A percentile compares a stretch with the other conserved stretches of the same genome.
phyloP scores from a whole-genome alignment of 2,797 vertebrate genomes.

The Lerista edwardsae region DNA sequence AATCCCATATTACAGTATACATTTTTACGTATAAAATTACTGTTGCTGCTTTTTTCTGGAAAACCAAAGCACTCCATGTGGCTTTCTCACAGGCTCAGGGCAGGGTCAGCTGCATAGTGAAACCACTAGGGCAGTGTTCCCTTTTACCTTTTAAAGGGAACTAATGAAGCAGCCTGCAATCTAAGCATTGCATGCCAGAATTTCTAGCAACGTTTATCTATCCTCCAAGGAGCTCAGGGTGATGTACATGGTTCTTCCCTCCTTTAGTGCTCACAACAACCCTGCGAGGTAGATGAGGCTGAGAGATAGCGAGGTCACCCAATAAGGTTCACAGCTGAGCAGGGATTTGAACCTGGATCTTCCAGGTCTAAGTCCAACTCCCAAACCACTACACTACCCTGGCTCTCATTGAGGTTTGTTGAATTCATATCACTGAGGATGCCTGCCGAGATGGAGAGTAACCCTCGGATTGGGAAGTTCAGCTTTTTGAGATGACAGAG shows the following conservation, averaged over 20 bases:
- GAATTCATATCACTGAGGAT: too few species aligned
- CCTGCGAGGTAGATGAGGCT: too few species aligned
- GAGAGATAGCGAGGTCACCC: too few species aligned
- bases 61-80: not conserved
- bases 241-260: too few species aligned
- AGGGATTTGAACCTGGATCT: too few species aligned
- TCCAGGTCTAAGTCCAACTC: too few species aligned
- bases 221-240: too few species aligned
- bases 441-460: too few species aligned
- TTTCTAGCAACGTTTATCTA: not conserved
- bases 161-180: not conserved
- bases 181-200: not conserved
- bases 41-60: not conserved
- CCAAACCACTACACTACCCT: too few species aligned
- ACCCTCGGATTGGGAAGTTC: not conserved
- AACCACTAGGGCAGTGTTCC: not conserved
- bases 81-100: not conserved
- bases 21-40: not conserved
- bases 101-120: not conserved
- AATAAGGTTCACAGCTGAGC: too few species aligned
- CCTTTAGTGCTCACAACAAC: too few species aligned
- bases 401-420: too few species aligned
- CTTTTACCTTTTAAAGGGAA: not conserved
- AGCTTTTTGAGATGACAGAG: not conserved
- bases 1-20: not conserved